phyloP scores from a whole-genome alignment of 2,113 vertebrate genomes.

The Equus przewalskii region DNA sequence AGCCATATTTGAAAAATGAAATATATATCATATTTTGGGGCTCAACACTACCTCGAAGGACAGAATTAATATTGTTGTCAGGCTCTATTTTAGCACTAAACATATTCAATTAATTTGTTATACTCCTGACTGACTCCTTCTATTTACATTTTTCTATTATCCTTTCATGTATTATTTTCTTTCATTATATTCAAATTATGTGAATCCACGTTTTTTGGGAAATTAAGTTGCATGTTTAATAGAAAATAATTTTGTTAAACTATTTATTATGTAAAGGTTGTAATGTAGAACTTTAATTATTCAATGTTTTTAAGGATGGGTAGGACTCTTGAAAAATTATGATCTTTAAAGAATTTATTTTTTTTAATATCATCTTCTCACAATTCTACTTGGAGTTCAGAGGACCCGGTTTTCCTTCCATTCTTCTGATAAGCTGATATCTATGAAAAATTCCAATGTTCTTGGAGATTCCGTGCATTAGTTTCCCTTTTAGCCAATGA shows the following conservation, averaged over 20 bases:
- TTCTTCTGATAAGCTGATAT: background rate
- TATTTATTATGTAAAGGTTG: background rate
- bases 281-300: background rate
- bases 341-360: background rate
- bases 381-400: background rate
- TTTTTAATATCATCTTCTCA: background rate
- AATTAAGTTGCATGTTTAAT: background rate
- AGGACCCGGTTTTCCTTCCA: background rate
- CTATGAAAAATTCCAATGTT: background rate
- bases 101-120: background rate
- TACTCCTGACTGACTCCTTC: background rate
- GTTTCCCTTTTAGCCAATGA: background rate
- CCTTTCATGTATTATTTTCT: constrained; percentile 5
- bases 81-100: background rate
- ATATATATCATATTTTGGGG: rapidly evolving
- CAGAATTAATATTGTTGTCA: background rate
- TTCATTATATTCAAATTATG: constrained; percentile 23
- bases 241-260: background rate
- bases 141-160: background rate
- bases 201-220: background rate
- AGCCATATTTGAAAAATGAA: background rate
- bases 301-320: background rate
- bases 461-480: background rate
- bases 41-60: no score
- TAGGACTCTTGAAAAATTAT: background rate